A percentile compares a stretch with the other conserved stretches of the same genome.
Evolutionary conservation across 2,797 vertebrate species (phyloP).

Genomic region (Manis pentadactyla): DNA sequence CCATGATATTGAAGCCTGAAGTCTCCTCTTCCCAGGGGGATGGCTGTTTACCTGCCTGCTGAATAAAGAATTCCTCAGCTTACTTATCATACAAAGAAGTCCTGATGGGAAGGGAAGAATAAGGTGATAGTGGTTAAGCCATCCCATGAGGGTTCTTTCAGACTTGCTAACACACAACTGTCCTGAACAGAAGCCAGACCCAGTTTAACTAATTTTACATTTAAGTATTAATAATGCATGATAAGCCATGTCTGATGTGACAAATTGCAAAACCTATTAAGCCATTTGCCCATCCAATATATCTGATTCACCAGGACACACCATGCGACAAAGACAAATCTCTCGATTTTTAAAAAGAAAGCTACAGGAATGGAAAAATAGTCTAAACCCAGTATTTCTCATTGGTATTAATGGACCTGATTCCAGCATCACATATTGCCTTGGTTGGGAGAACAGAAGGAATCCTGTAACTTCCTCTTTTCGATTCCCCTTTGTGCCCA

Average conservation of each 20-base stretch:
- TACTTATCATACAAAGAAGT: constrained; percentile 35
- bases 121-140: constrained; percentile 33
- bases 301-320: constrained; percentile 79
- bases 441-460: background rate
- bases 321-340: constrained; percentile 76
- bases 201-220: constrained; percentile 76
- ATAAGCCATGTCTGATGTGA: constrained; percentile 75
- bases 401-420: constrained; percentile 64
- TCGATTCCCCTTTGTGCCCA: background rate
- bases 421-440: background rate
- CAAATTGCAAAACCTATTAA: constrained; percentile 80
- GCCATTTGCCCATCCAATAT: constrained; percentile 75
- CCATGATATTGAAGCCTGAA: constrained; percentile 38
- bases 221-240: constrained; percentile 75
- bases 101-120: constrained; percentile 27
- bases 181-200: constrained; percentile 41
- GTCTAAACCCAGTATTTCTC: constrained; percentile 58
- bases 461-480: background rate
- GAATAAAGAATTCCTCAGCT: constrained; percentile 18
- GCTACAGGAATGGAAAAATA: constrained; percentile 72
- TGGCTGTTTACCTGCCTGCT: background rate
- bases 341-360: constrained; percentile 74
- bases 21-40: background rate
- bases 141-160: background rate
- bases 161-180: constrained; percentile 23